Conservation (phyloP, 23 tunicate species). For the Clavelina lepadiformis region DNA sequence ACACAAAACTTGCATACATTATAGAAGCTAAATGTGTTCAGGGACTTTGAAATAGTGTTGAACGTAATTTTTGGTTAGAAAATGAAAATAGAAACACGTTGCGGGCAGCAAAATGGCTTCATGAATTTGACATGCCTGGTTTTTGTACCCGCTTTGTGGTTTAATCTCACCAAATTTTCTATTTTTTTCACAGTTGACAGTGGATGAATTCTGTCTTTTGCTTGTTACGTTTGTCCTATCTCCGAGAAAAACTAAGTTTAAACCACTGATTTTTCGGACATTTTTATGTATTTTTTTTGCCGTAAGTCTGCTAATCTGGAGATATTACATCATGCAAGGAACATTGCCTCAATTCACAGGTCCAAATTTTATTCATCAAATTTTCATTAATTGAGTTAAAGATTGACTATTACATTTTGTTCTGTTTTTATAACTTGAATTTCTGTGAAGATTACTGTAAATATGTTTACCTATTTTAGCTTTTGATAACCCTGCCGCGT, state of each 20-base stretch:
- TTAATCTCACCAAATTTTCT: not conserved
- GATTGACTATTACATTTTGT: conserved; percentile 1
- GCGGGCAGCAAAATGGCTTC: too few relatives aligned
- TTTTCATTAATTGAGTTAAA: too few relatives aligned
- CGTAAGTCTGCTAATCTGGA: conserved; percentile 11
- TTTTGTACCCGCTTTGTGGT: too few relatives aligned
- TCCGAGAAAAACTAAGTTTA: conserved; percentile 13
- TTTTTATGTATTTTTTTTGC: conserved; percentile 13
- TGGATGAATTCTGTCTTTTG: conserved; percentile 53
- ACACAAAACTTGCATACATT: too few relatives aligned
- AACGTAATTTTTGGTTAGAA: too few relatives aligned
- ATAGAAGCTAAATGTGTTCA: too few relatives aligned
- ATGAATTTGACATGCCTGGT: too few relatives aligned
- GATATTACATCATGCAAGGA: conserved; percentile 52
- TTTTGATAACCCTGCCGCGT: conserved; percentile 83
- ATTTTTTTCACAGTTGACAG: conserved; percentile 27
- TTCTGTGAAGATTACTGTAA: not conserved
- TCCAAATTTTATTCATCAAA: too few relatives aligned
- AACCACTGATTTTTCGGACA: conserved; percentile 16
- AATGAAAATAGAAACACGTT: too few relatives aligned
- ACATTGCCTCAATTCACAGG: conserved; percentile 65
- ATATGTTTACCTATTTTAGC: conserved; percentile 11
- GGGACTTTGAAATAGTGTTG: too few relatives aligned
- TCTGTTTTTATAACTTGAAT: not conserved
- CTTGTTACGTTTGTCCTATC: conserved; percentile 14